Conservation (phyloP, 2,888 invertebrate species). For the Acrobasis suavella region DNA sequence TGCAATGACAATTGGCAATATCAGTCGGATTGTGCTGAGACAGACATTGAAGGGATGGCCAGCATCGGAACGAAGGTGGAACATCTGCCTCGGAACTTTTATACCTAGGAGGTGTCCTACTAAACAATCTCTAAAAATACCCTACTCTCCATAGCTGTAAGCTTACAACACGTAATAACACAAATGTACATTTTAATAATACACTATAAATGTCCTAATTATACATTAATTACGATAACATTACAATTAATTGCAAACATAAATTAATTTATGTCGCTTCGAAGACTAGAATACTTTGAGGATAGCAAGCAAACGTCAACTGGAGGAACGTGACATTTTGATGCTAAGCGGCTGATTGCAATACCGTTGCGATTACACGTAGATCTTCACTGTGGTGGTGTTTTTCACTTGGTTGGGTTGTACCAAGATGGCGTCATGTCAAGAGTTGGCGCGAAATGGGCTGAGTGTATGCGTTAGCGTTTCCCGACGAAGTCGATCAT, state of each 20-base stretch:
- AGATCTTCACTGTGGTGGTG: conserved; percentile 44
- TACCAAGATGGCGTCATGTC: conserved; percentile 55
- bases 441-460: conserved; percentile 53
- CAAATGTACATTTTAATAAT: conserved; percentile 58
- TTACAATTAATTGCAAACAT: conserved; percentile 77
- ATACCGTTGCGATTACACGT: conserved; percentile 49
- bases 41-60: conserved; percentile 57
- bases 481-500: conserved; percentile 91
- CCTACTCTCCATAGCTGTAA: conserved; percentile 63
- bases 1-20: conserved; percentile 62
- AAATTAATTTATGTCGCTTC: conserved; percentile 70
- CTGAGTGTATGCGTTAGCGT: conserved; percentile 66
- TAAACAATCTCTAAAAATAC: conserved; percentile 64
- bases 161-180: conserved; percentile 74
- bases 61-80: conserved; percentile 56
- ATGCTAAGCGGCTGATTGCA: conserved; percentile 64
- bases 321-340: conserved; percentile 65
- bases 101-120: conserved; percentile 68
- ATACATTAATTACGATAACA: conserved; percentile 60
- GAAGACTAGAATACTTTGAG: conserved; percentile 82
- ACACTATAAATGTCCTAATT: conserved; percentile 68
- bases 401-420: conserved; percentile 49
- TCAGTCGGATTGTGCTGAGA: conserved; percentile 58
- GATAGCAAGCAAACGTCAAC: conserved; percentile 78
- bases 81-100: conserved; percentile 50